Percentiles rank a stretch among this genome's conserved stretches.
phyloP scores from a whole-genome alignment of 2,888 invertebrate species.

The Tinea pellionella region DNA sequence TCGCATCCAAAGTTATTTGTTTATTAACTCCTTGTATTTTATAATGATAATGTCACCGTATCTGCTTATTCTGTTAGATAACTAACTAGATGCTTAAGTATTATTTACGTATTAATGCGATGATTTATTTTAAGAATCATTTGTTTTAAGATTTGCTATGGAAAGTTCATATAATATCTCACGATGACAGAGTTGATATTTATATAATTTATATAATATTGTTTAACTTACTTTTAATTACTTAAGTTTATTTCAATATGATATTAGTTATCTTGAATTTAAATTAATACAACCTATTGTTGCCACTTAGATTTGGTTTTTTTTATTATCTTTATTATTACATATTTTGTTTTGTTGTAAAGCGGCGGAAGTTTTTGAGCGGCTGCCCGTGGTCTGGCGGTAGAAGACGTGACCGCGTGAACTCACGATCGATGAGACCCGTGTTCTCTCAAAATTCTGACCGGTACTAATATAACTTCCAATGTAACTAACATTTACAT shows the following conservation, averaged over 20 bases:
- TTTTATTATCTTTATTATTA: no score
- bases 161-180: conserved; percentile 10
- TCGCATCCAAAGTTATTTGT: neutral
- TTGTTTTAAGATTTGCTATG: conserved; percentile 13
- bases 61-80: conserved; percentile 3
- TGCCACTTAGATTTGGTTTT: neutral
- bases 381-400: no score
- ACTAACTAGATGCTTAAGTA: conserved; percentile 7
- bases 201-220: neutral
- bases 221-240: neutral
- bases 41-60: conserved; percentile 3
- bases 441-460: no score
- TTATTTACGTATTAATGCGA: conserved; percentile 10
- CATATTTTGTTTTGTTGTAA: no score
- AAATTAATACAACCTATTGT: conserved; percentile 1
- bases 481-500: no score
- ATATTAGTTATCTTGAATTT: conserved; percentile 1
- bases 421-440: no score
- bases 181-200: conserved; percentile 2
- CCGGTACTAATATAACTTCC: no score
- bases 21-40: neutral
- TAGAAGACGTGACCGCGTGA: no score
- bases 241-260: neutral
- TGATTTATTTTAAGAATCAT: conserved; percentile 11
- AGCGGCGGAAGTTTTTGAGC: no score